Conservation (phyloP, 2,888 invertebrate species). For the Pyrrhosoma nymphula region DNA sequence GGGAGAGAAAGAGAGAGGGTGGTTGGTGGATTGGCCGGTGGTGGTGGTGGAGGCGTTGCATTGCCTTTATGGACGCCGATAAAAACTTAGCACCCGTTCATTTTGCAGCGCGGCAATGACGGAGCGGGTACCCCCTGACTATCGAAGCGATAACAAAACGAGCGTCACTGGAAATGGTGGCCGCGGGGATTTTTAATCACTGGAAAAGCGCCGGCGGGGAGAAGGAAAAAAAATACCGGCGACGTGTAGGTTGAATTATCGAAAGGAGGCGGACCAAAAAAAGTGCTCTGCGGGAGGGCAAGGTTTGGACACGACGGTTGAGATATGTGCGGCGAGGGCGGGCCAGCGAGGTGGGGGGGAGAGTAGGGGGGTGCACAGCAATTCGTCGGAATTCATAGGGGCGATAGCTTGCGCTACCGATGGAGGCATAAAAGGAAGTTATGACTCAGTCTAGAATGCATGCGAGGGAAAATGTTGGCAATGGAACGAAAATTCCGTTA, state of each 20-base stretch:
- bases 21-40: background rate
- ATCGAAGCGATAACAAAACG: conserved; percentile 63
- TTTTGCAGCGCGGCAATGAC: conserved; percentile 62
- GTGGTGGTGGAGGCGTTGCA: conserved; percentile 48
- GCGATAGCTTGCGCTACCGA: conserved; percentile 27
- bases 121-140: conserved; percentile 30
- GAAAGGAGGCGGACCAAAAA: conserved; percentile 23
- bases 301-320: conserved; percentile 37
- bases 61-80: conserved; percentile 66
- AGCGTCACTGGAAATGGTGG: conserved; percentile 43
- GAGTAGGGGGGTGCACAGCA: background rate
- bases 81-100: conserved; percentile 67
- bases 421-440: conserved; percentile 36
- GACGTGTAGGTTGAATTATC: conserved; percentile 35
- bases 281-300: conserved; percentile 5
- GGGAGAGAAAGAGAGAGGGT: background rate
- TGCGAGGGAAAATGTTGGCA: background rate
- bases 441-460: conserved; percentile 20
- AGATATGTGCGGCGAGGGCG: background rate
- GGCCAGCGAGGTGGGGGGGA: too few species aligned
- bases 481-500: background rate
- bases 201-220: conserved; percentile 21
- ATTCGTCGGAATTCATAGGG: conserved; percentile 36
- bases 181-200: conserved; percentile 61
- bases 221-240: background rate